These are phyloP conservation scores for Apostichopus parvimensis DNA, from an alignment of 35 echinoderm and acorn worm species.

Conservation along the genomic window DNA sequence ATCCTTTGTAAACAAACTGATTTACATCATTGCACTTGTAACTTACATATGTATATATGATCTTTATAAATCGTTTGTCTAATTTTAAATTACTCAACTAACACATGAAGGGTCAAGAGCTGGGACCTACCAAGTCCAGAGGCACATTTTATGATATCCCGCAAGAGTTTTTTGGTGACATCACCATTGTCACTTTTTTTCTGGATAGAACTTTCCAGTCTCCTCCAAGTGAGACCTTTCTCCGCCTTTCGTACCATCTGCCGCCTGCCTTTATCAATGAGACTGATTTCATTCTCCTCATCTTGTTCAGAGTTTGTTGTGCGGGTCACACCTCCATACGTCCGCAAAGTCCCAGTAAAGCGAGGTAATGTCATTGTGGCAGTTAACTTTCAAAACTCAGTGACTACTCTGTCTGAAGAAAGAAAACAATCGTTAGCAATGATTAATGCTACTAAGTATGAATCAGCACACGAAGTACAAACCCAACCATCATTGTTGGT, in stretches of 20 bases:
- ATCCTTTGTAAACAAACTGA: too few relatives aligned
- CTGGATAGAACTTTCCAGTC: not conserved
- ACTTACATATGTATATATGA: too few relatives aligned
- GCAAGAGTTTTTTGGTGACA: conserved; percentile 18
- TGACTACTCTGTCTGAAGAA: too few relatives aligned
- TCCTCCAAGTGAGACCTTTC: conserved; percentile 65
- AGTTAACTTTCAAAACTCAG: not conserved
- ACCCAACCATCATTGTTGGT: too few relatives aligned
- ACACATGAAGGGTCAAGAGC: too few relatives aligned
- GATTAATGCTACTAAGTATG: too few relatives aligned
- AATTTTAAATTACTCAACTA: too few relatives aligned
- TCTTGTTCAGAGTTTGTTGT: not conserved
- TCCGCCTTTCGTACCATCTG: conserved; percentile 45
- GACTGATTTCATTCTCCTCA: conserved; percentile 11
- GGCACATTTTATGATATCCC: conserved; percentile 50
- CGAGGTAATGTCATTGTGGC: conserved; percentile 68
- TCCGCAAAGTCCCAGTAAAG: conserved; percentile 76
- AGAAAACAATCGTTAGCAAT: too few relatives aligned
- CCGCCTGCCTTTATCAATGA: conserved; percentile 56
- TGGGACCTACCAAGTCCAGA: conserved; percentile 56
- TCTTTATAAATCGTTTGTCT: too few relatives aligned
- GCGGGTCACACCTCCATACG: conserved; percentile 70
- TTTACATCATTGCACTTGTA: too few relatives aligned
- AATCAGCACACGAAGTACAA: too few relatives aligned
- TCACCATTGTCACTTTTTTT: conserved; percentile 9